Percentiles rank a stretch among this genome's conserved stretches.
Conservation (phyloP, 2,113 vertebrate species). For the Melanocharis versteri region DNA sequence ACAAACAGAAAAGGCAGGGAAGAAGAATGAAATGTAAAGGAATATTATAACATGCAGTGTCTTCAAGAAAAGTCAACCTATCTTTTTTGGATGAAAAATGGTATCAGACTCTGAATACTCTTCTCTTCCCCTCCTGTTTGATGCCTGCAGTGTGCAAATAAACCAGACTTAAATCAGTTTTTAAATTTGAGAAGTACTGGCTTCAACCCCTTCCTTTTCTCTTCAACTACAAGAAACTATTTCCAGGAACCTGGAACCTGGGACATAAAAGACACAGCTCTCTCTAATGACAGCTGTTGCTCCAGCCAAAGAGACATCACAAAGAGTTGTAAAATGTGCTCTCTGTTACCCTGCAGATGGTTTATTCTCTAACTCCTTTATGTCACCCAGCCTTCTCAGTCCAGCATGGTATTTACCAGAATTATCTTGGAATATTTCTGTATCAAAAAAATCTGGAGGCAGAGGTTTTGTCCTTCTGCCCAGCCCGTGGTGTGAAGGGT, state of each 20-base stretch:
- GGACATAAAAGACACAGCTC: neutral
- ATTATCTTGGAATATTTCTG: neutral
- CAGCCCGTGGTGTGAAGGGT: neutral
- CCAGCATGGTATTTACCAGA: neutral
- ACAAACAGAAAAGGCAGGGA: neutral
- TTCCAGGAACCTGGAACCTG: neutral
- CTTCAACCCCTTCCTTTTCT: neutral
- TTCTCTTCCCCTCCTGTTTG: neutral
- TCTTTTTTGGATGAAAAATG: neutral
- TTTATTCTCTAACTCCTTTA: neutral
- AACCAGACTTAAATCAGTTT: neutral
- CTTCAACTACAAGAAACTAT: neutral
- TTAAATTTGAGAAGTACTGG: neutral
- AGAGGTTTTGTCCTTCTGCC: neutral
- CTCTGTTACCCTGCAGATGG: neutral
- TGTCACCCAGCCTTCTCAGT: neutral
- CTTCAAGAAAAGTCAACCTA: neutral
- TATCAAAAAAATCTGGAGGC: neutral
- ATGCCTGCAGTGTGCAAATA: neutral
- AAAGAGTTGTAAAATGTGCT: neutral
- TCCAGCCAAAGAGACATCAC: neutral
- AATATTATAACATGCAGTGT: neutral
- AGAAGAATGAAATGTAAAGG: neutral
- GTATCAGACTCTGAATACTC: neutral
- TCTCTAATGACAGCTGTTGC: neutral